Evolutionary conservation across 2,797 vertebrate genomes (phyloP).

Genomic region (Danio albolineatus): DNA sequence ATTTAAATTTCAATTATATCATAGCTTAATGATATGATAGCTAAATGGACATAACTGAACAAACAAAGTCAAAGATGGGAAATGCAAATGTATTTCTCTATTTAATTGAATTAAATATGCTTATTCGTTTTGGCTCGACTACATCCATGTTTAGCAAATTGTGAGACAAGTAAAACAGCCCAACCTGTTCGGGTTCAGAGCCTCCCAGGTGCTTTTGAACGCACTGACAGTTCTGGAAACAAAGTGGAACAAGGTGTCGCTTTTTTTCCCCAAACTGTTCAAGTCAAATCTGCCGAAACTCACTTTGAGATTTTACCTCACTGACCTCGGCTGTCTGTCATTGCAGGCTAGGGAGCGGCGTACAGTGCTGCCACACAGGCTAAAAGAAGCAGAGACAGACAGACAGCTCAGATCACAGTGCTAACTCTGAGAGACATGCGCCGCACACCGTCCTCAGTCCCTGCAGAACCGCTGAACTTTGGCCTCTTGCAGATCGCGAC

Average conservation of each 20-base stretch:
- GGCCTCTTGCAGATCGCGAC: background rate
- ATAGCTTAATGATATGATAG: too few species aligned
- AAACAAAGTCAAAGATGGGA: background rate
- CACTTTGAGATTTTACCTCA: slow-evolving; percentile 29
- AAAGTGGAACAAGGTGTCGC: slow-evolving; percentile 26
- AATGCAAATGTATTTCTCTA: background rate
- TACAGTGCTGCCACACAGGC: background rate
- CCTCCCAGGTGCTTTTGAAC: background rate
- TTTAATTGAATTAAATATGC: background rate
- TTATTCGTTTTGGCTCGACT: slow-evolving; percentile 2
- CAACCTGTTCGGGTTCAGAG: background rate
- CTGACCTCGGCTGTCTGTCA: slow-evolving; percentile 20
- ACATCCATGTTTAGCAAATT: background rate
- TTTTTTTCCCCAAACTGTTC: background rate
- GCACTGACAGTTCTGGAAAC: background rate
- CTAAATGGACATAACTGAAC: too few species aligned
- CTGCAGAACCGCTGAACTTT: slow-evolving; percentile 29
- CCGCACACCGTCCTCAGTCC: background rate
- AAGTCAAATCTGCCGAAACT: slow-evolving; percentile 32
- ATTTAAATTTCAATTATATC: too few species aligned
- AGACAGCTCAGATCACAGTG: slow-evolving; percentile 15
- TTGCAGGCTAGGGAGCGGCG: background rate
- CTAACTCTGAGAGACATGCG: background rate
- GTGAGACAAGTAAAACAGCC: background rate
- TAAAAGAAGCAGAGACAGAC: background rate